Base-by-base conservation (phyloP, 2,113 vertebrate genomes). In the Cichladusa arquata region DNA sequence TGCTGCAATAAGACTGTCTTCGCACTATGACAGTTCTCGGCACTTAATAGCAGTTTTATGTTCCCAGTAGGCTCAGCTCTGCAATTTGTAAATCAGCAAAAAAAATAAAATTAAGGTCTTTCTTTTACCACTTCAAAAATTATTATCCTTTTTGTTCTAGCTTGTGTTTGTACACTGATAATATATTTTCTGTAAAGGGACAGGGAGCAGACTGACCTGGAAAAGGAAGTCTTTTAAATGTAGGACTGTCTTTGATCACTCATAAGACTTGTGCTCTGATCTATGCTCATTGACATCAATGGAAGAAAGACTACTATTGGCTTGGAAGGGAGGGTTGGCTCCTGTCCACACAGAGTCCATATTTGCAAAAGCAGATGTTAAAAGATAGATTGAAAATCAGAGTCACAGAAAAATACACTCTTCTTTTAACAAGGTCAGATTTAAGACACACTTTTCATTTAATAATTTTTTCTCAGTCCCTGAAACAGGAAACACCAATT, bases 121-220 rank as follows among this genome's bases (percentile, higher is more conserved):
- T 69, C 91, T 94, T 95, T 93, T 91, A 86, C 54, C 40, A 80
- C 90, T 94, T 95, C 51, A 92, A 90, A 95, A 95, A 92, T 88
- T 67, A 92, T 48, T 80, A 93, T 67, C 79, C 74, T 92, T 96
- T 93, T 91, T 95, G 70, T 66, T 86, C 91, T 91, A 83, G 81
- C 83, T 90, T 84, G 51, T 95, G 88, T 93, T 97, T 94, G 86
- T 62, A 91, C 23, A 57, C 54, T 71, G 86, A 72, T 67, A 91
- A 86, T 90, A 73, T 53, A 95, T 92, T 95, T 88, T 92, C 66
- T 84, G 76, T 90, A 88, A 94, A 93, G 67, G 90, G 85, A 90
- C 48, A 74, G 93, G 93, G 93, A 95, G 85, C 95, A 96, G 87
- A 92, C 50, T 92, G 92, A 94, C 88, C 91, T 97, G 92, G 84